A percentile compares a stretch with the other conserved stretches of the same genome.
Evolutionary conservation across 2,113 vertebrate species (phyloP).

Genomic region (Poecilia latipinna): DNA sequence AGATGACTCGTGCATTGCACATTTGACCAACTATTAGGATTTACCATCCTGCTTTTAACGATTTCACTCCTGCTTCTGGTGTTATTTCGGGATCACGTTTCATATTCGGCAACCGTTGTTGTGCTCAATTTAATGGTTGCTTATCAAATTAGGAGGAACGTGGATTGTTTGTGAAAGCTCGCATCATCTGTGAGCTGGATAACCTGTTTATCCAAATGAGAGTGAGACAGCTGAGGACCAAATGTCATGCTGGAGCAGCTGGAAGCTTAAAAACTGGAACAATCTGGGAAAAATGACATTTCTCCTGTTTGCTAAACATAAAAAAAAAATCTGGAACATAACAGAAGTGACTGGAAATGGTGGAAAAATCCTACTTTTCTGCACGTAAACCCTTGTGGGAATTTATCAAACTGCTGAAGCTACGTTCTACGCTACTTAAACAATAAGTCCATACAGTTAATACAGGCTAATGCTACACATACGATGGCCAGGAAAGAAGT

Average conservation of each 20-base stretch:
- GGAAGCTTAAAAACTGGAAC: constrained; percentile 4
- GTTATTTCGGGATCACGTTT: background rate
- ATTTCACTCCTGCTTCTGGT: background rate
- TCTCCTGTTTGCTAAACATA: background rate
- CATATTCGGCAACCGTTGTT: background rate
- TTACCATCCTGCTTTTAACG: background rate
- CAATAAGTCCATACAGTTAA: no score
- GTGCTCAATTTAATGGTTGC: background rate
- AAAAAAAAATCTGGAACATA: background rate
- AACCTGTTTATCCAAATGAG: constrained; percentile 52
- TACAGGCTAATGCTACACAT: no score
- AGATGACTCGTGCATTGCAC: background rate
- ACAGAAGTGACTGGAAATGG: background rate
- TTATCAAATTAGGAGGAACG: constrained; percentile 40
- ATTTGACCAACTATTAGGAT: background rate
- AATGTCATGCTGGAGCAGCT: constrained; percentile 26
- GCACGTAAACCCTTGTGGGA: background rate
- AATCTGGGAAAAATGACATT: background rate
- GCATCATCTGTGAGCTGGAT: constrained; percentile 38
- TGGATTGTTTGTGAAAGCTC: constrained; percentile 22
- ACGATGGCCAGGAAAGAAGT: no score
- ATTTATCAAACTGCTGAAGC: background rate
- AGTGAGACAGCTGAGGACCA: constrained; percentile 18
- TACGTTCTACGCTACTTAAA: background rate
- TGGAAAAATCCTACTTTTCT: background rate